Evolutionary conservation across 2,113 vertebrate genomes (phyloP).

Genomic region (Gnathonemus longibarbis): DNA sequence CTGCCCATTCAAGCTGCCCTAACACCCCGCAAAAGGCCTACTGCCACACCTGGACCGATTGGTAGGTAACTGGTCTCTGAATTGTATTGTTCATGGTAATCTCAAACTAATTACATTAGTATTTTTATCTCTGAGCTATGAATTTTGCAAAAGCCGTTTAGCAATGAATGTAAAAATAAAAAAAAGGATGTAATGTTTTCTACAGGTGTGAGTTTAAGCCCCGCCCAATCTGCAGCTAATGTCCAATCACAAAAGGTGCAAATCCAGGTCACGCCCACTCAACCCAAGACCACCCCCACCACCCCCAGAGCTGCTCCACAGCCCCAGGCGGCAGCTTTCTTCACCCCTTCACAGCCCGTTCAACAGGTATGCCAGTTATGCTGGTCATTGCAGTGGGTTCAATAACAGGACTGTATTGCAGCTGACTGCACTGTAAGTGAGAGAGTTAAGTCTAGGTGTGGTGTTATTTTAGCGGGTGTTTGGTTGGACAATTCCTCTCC

Average conservation of each 20-base stretch:
- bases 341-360: constrained; percentile 30
- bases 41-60: constrained; percentile 57
- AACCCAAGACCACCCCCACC: constrained; percentile 27
- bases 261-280: constrained; percentile 39
- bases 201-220: constrained; percentile 56
- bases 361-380: constrained; percentile 32
- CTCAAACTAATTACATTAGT: background rate
- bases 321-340: constrained; percentile 44
- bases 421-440: background rate
- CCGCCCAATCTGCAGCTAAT: constrained; percentile 52
- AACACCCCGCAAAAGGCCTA: constrained; percentile 87
- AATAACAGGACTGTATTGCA: background rate
- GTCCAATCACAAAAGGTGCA: constrained; percentile 16
- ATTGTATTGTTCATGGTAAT: background rate
- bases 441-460: background rate
- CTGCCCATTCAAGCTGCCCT: constrained; percentile 91
- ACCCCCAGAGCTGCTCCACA: constrained; percentile 57
- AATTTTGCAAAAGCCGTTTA: background rate
- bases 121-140: background rate
- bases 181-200: background rate
- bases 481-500: background rate
- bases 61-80: constrained; percentile 52
- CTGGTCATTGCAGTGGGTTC: background rate
- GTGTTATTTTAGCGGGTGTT: background rate
- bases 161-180: background rate